Evolutionary conservation across 2,113 vertebrate genomes (phyloP).

Genomic region (Mustelus asterias): DNA sequence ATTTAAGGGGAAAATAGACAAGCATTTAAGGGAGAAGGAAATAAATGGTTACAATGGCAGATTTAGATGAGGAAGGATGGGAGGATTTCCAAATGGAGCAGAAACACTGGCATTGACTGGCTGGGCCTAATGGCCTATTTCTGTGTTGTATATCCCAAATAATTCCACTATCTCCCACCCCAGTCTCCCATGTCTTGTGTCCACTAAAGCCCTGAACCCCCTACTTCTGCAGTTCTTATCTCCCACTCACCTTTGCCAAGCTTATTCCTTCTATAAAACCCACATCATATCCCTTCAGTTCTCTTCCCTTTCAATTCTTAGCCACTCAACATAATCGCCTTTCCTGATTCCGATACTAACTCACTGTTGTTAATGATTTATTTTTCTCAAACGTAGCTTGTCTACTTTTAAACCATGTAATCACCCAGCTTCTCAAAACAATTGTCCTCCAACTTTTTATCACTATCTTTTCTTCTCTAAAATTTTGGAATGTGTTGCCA

Average conservation of each 20-base stretch:
- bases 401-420: neutral
- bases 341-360: neutral
- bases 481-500: neutral
- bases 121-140: neutral
- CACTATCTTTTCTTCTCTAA: neutral
- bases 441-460: neutral
- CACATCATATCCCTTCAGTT: neutral
- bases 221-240: neutral
- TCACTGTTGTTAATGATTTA: neutral
- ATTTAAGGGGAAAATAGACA: neutral
- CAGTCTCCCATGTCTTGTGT: neutral
- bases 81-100: neutral
- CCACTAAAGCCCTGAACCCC: neutral
- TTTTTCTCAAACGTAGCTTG: neutral
- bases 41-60: neutral
- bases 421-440: neutral
- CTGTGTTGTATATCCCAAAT: too few relatives aligned
- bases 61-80: neutral
- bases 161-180: too few relatives aligned
- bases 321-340: neutral
- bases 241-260: neutral
- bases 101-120: neutral
- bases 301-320: neutral
- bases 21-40: neutral
- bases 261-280: neutral